Percentiles rank a stretch among this genome's conserved stretches.
Evolutionary conservation across 2,888 invertebrate species (phyloP).

Genomic region (Nesidiocoris tenuis): DNA sequence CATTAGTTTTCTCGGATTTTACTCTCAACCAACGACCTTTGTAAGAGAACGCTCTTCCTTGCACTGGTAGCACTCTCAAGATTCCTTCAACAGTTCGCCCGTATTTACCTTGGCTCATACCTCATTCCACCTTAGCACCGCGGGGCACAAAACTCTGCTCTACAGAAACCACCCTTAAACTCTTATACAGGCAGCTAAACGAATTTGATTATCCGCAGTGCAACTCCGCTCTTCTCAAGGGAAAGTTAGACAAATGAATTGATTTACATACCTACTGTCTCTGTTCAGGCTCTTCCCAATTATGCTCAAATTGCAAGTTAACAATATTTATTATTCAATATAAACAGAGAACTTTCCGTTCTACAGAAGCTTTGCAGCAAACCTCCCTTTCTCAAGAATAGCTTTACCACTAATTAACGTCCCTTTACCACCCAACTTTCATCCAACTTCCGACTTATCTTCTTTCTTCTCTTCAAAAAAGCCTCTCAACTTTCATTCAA

Average conservation of each 20-base stretch:
- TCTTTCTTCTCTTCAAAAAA: not conserved
- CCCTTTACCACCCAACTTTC: not conserved
- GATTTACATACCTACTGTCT: slow-evolving; percentile 38
- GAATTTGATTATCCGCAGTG: slow-evolving; percentile 33
- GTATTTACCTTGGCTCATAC: slow-evolving; percentile 33
- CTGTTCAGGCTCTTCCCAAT: slow-evolving; percentile 30
- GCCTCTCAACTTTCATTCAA: slow-evolving; percentile 35
- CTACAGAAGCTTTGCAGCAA: slow-evolving; percentile 2
- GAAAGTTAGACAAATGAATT: slow-evolving; percentile 36
- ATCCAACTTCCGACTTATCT: not conserved
- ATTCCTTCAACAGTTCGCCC: slow-evolving; percentile 31
- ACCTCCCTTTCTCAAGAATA: slow-evolving; percentile 19
- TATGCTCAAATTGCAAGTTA: slow-evolving; percentile 40
- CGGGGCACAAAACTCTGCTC: slow-evolving; percentile 20
- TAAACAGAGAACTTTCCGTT: slow-evolving; percentile 27
- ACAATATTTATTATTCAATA: slow-evolving; percentile 43
- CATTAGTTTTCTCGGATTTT: slow-evolving; percentile 17
- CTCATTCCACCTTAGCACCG: slow-evolving; percentile 8
- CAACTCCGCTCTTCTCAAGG: slow-evolving; percentile 14
- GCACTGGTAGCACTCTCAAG: slow-evolving; percentile 12
- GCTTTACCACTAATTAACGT: slow-evolving; percentile 40
- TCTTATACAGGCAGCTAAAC: slow-evolving; percentile 1
- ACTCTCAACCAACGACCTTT: slow-evolving; percentile 12
- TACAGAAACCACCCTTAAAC: not conserved
- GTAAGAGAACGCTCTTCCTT: not conserved